Conservation (phyloP, 1,140 invertebrate genomes). For the Cyrtorhinus lividipennis region DNA sequence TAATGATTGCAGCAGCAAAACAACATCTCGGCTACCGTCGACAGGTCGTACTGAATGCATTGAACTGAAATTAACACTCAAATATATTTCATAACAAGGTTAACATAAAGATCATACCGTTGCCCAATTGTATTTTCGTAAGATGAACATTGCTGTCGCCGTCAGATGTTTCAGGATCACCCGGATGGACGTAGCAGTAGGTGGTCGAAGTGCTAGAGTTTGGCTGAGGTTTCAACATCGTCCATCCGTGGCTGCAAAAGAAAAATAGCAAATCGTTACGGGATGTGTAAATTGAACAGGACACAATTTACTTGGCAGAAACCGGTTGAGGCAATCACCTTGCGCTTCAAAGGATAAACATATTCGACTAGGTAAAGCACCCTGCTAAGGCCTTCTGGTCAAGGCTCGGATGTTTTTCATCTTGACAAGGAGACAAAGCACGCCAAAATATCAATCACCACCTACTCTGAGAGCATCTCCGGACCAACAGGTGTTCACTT, state of each 20-base stretch:
- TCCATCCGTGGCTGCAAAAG: conserved; percentile 3
- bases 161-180: background rate
- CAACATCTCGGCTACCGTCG: no score
- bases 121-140: background rate
- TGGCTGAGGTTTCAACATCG: conserved; percentile 3
- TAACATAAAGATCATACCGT: background rate
- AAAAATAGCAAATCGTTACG: background rate
- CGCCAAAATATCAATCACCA: background rate
- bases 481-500: background rate
- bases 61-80: no score
- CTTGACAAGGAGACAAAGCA: background rate
- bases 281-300: no score
- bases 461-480: background rate
- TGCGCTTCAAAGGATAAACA: no score
- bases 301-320: no score
- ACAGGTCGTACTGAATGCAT: no score
- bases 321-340: no score
- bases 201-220: background rate
- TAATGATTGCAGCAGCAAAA: no score
- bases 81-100: background rate
- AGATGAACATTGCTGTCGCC: conserved; percentile 1
- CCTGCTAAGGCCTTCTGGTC: background rate
- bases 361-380: no score
- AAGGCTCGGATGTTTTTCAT: background rate
- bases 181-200: conserved; percentile 7